These are phyloP conservation scores for Branchipolynoe longqiensis DNA, from an alignment of 2,888 invertebrate genomes.

Conservation along the genomic window DNA sequence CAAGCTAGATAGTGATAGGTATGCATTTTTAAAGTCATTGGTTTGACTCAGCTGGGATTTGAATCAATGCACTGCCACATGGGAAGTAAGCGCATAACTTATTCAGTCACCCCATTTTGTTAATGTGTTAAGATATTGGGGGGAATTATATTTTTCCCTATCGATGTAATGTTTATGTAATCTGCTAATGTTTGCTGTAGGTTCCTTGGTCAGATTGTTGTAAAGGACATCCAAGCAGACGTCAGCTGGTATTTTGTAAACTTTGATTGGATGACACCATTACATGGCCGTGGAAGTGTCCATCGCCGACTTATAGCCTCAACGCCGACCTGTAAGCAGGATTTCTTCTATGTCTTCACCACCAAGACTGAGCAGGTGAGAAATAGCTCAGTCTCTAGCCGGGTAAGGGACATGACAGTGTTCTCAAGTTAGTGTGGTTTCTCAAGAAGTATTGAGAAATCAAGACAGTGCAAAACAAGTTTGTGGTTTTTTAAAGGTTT, in stretches of 20 bases:
- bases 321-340: constrained; percentile 49
- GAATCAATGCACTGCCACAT: too few relatives aligned
- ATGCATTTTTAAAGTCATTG: too few relatives aligned
- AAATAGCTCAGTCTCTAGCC: neutral
- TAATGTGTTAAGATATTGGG: neutral
- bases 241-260: constrained; percentile 73
- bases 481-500: too few relatives aligned
- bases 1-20: too few relatives aligned
- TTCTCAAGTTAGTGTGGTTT: too few relatives aligned
- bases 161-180: neutral
- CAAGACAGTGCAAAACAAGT: too few relatives aligned
- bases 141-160: neutral
- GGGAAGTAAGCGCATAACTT: too few relatives aligned
- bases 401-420: neutral
- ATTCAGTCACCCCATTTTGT: neutral
- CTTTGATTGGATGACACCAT: constrained; percentile 74
- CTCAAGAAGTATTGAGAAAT: too few relatives aligned
- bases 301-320: constrained; percentile 67
- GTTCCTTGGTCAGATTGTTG: constrained; percentile 73
- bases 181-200: constrained; percentile 66
- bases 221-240: constrained; percentile 72
- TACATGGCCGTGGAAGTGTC: constrained; percentile 67
- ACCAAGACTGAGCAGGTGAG: constrained; percentile 55
- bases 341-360: constrained; percentile 44
- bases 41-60: too few relatives aligned